phyloP scores from a whole-genome alignment of 2,888 invertebrate genomes.

The Campoletis raptor region DNA sequence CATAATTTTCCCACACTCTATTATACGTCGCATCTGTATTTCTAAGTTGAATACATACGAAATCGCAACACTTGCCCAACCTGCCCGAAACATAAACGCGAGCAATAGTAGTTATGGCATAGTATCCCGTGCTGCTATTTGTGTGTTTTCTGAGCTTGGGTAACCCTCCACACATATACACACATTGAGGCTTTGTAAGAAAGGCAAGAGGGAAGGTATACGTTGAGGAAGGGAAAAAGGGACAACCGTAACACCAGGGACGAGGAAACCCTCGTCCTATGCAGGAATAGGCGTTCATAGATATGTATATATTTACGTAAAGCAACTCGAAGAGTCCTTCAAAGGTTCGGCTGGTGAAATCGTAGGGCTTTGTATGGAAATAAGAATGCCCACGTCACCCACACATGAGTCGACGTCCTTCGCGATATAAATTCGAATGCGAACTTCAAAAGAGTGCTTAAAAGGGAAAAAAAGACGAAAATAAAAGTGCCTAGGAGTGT shows the following conservation, averaged over 20 bases:
- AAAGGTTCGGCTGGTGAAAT: constrained; percentile 80
- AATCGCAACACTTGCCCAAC: constrained; percentile 79
- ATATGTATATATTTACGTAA: constrained; percentile 29
- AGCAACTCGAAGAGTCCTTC: constrained; percentile 72
- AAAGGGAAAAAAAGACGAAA: constrained; percentile 44
- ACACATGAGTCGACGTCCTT: constrained; percentile 63
- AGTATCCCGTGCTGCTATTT: constrained; percentile 29
- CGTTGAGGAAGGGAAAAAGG: constrained; percentile 55
- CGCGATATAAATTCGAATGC: constrained; percentile 77
- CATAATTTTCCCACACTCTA: constrained; percentile 78
- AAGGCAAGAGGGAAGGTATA: constrained; percentile 32
- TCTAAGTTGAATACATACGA: constrained; percentile 71
- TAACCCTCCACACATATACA: constrained; percentile 43
- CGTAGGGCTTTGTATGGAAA: constrained; percentile 82
- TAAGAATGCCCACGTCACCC: constrained; percentile 79
- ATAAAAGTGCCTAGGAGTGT: constrained; percentile 51
- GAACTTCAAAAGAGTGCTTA: constrained; percentile 76
- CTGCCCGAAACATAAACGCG: constrained; percentile 65
- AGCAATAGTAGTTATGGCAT: constrained; percentile 43
- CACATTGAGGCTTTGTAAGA: constrained; percentile 36
- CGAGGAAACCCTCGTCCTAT: constrained; percentile 69
- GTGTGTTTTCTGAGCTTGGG: constrained; percentile 35
- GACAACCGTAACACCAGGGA: constrained; percentile 39
- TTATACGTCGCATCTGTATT: neutral
- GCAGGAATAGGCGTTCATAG: constrained; percentile 40